Evolutionary conservation across 2,797 vertebrate species (phyloP).

Genomic region (Mormyrus proboscirostris): DNA sequence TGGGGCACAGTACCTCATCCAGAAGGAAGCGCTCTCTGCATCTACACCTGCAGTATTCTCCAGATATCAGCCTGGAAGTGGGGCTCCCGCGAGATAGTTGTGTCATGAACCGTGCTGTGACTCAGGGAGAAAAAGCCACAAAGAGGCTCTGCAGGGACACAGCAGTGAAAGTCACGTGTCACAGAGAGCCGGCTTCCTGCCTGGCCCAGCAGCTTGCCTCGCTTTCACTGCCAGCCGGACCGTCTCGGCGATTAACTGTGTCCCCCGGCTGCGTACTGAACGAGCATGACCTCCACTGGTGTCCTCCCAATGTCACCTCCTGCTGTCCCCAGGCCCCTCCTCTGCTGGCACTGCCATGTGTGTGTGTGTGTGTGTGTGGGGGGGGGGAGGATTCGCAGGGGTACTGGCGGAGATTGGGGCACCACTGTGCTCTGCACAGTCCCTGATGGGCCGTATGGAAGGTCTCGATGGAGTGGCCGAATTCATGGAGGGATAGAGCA

Average conservation of each 20-base stretch:
- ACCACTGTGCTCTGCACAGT: background rate
- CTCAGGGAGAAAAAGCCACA: background rate
- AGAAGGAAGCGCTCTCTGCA: background rate
- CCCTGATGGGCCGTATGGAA: background rate
- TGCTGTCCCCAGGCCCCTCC: constrained; percentile 37
- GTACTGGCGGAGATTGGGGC: background rate
- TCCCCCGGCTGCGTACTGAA: constrained; percentile 42
- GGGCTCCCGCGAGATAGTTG: background rate
- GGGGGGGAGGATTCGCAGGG: constrained; percentile 17
- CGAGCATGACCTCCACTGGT: constrained; percentile 58
- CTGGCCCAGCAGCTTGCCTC: background rate
- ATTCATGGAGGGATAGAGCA: background rate
- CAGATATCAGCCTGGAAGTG: background rate
- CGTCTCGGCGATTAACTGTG: constrained; percentile 52
- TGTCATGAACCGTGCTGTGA: background rate
- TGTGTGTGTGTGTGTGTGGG: background rate
- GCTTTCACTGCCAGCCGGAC: background rate
- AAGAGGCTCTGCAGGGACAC: background rate
- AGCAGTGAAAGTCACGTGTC: background rate
- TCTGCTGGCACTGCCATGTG: background rate
- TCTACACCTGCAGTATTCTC: background rate
- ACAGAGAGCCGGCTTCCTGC: background rate
- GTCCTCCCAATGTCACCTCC: constrained; percentile 58
- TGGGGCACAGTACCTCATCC: background rate
- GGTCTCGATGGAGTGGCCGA: background rate